These are phyloP conservation scores for Planiliza haematocheilus DNA, from an alignment of 2,113 vertebrate genomes.

Conservation along the genomic window DNA sequence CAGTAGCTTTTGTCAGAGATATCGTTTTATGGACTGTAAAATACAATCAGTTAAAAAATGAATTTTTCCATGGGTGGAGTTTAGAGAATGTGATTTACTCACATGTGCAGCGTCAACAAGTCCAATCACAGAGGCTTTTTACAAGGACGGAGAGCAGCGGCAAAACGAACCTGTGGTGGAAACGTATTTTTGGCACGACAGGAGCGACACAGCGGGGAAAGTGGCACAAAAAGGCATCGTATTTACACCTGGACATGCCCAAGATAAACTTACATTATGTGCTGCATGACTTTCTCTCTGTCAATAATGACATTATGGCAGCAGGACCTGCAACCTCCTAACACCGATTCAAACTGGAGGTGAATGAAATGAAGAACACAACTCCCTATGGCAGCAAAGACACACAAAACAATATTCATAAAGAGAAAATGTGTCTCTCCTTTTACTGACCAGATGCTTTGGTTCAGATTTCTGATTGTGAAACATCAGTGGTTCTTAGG, in stretches of 20 bases:
- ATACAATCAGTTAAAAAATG: too few relatives aligned
- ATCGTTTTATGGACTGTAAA: too few relatives aligned
- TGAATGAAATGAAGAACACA: background rate
- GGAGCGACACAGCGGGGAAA: background rate
- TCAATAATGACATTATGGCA: background rate
- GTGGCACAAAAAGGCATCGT: slow-evolving; percentile 6
- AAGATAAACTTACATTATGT: slow-evolving; percentile 15
- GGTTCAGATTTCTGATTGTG: slow-evolving; percentile 46
- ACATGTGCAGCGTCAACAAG: background rate
- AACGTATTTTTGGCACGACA: background rate
- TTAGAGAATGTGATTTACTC: background rate
- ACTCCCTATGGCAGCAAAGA: background rate
- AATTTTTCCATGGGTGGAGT: background rate
- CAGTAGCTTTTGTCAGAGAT: too few relatives aligned
- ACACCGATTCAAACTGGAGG: background rate
- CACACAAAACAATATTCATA: background rate
- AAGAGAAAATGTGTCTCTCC: background rate
- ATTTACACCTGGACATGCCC: background rate
- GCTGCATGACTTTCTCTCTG: background rate
- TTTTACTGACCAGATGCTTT: slow-evolving; percentile 22
- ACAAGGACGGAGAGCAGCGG: background rate
- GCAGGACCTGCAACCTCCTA: background rate
- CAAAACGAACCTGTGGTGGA: too few relatives aligned
- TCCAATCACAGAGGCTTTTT: background rate
- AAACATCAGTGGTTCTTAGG: background rate